Percentiles rank a stretch among this genome's conserved stretches.
These are phyloP conservation scores for Mimachlamys varia DNA, from an alignment of 2,888 invertebrate genomes.

Conservation along the genomic window DNA sequence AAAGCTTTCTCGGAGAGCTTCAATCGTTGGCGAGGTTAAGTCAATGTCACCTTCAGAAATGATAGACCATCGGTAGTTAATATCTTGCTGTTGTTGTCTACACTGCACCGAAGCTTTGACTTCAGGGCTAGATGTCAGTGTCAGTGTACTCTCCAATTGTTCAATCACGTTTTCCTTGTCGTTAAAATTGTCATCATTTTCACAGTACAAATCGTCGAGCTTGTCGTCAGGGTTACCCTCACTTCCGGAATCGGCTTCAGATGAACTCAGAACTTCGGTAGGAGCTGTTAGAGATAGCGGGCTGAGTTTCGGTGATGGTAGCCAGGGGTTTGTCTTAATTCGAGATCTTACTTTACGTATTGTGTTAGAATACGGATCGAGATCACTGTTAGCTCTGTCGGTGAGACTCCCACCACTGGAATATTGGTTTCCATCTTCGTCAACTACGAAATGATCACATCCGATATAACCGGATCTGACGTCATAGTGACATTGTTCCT, in stretches of 20 bases:
- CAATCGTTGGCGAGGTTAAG: constrained; percentile 42
- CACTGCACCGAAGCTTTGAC: background rate
- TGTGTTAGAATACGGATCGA: constrained; percentile 1
- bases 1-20: constrained; percentile 43
- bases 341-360: constrained; percentile 60
- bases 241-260: background rate
- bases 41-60: constrained; percentile 55
- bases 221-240: background rate
- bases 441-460: background rate
- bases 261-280: background rate
- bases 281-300: background rate
- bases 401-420: background rate
- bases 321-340: constrained; percentile 77
- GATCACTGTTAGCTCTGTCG: background rate
- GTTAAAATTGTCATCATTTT: background rate
- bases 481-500: background rate
- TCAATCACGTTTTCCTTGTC: background rate
- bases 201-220: background rate
- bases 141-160: background rate
- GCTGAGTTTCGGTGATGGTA: constrained; percentile 67
- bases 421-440: constrained; percentile 3
- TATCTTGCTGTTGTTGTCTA: constrained; percentile 32
- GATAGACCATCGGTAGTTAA: constrained; percentile 50
- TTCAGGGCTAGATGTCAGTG: background rate
- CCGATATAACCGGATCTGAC: background rate